Percentiles rank a stretch among this genome's conserved stretches.
Conservation (phyloP, 2,113 vertebrate genomes). For the Pangasianodon gigas region DNA sequence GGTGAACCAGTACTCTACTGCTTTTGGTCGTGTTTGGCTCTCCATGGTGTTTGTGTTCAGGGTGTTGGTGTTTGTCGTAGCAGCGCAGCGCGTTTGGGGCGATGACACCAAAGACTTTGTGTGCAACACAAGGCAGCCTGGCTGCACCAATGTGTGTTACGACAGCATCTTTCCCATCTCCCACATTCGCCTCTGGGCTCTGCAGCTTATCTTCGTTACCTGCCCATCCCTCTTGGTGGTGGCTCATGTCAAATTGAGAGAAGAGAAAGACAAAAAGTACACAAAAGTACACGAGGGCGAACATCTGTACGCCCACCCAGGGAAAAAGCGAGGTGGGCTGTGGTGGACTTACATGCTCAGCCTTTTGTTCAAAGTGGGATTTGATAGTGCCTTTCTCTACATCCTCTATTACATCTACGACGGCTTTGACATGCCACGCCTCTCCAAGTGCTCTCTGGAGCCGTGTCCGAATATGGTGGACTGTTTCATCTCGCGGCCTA, state of each 20-base stretch:
- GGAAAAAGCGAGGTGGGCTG: conserved; percentile 87
- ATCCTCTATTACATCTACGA: conserved; percentile 81
- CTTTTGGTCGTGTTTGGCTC: conserved; percentile 91
- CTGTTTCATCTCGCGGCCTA: conserved; percentile 89
- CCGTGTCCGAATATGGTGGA: conserved; percentile 83
- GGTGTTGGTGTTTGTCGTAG: conserved; percentile 90
- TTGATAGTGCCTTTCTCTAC: conserved; percentile 84
- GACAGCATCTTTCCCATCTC: conserved; percentile 91
- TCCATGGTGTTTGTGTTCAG: conserved; percentile 93
- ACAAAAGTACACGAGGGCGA: conserved; percentile 51
- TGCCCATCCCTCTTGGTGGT: conserved; percentile 90
- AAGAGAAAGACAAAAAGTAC: conserved; percentile 81
- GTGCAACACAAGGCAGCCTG: conserved; percentile 86
- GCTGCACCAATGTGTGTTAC: conserved; percentile 89
- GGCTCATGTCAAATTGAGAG: conserved; percentile 87
- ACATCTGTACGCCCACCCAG: conserved; percentile 74
- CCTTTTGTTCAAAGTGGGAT: conserved; percentile 81
- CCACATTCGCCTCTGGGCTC: conserved; percentile 76
- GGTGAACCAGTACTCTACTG: conserved; percentile 93
- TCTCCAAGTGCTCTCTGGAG: conserved; percentile 79
- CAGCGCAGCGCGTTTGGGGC: conserved; percentile 88
- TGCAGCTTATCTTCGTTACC: conserved; percentile 78
- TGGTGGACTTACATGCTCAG: conserved; percentile 83
- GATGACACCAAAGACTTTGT: conserved; percentile 92
- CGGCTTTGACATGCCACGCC: conserved; percentile 80